Evolutionary conservation across 2,113 vertebrate species (phyloP), one percentile per base, ranked within the genome.

Genomic region (Passer montanus): DNA sequence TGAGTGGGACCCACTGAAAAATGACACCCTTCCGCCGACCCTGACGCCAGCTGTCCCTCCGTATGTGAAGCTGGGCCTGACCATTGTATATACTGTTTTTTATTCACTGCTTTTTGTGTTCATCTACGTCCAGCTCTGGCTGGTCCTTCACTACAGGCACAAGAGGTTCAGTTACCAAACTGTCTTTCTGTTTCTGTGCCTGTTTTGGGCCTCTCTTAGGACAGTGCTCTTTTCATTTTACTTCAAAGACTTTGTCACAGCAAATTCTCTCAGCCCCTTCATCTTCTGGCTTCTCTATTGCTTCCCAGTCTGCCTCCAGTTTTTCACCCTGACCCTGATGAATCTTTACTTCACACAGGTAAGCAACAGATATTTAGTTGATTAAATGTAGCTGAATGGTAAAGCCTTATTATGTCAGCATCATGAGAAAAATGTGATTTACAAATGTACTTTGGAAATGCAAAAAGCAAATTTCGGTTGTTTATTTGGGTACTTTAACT

Each of bases 231-330:
- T 99, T 97, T 99, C 99, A 82, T 99, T 99, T 97, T 99, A 99
- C 98, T 99, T 99, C 98, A 98, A 93, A 89, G 98, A 99, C 98
- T 99, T 99, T 84, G 98, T 99, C 76, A 98, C 98, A 41, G 99
- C 99, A 95, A 99, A 99, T 96, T 98, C 98, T 28, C 94, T 99
- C 92, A 98, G 98, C 35, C 99, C 99, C 77, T 99, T 99, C 91
- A 95, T 98, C 91, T 99, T 99, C 98, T 99, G 99, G 99, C 98
- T 99, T 93, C 99, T 99, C 72, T 99, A 99, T 97, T 99, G 99
- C 97, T 98, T 98, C 94, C 99, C 99, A 6, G 99, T 99, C 81
- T 99, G 99, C 97, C 98, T 99, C 56, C 99, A 99, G 98, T 99
- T 99, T 98, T 99, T 99, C 98, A 99, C 99, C 0, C 98, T 99